Conservation (phyloP, 2,797 vertebrate species). For the Alca torda region DNA sequence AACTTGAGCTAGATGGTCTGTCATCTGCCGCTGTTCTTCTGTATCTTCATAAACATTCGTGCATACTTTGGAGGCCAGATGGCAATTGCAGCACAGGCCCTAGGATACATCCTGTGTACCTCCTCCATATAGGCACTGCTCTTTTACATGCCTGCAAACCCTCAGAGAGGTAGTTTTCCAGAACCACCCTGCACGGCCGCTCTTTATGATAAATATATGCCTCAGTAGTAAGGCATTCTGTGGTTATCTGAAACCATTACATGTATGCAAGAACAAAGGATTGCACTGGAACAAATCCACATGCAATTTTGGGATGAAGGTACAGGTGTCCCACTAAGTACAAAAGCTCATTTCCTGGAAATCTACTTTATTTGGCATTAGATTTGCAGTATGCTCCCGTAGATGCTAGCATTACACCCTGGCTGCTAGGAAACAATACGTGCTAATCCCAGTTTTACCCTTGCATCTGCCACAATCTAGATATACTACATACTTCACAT, state of each 20-base stretch:
- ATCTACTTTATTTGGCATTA: neutral
- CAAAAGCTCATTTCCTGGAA: neutral
- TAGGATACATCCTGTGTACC: neutral
- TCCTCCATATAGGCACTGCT: neutral
- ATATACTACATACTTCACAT: neutral
- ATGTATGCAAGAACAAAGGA: neutral
- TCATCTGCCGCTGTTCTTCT: neutral
- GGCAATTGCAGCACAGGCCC: neutral
- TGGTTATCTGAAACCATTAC: neutral
- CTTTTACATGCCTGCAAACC: neutral
- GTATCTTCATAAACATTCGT: neutral
- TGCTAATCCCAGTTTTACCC: too few relatives aligned
- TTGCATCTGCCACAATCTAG: neutral
- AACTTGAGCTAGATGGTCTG: neutral
- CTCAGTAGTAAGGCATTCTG: neutral
- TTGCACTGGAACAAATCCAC: neutral
- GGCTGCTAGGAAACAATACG: neutral
- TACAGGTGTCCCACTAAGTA: neutral
- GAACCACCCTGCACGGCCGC: neutral
- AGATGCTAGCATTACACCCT: neutral
- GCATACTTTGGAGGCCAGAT: neutral
- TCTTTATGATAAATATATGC: neutral
- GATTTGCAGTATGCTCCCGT: neutral
- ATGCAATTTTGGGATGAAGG: neutral
- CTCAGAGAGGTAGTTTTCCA: neutral